These are phyloP conservation scores for Talpa occidentalis DNA, from an alignment of 2,113 vertebrate species.

Conservation along the genomic window DNA sequence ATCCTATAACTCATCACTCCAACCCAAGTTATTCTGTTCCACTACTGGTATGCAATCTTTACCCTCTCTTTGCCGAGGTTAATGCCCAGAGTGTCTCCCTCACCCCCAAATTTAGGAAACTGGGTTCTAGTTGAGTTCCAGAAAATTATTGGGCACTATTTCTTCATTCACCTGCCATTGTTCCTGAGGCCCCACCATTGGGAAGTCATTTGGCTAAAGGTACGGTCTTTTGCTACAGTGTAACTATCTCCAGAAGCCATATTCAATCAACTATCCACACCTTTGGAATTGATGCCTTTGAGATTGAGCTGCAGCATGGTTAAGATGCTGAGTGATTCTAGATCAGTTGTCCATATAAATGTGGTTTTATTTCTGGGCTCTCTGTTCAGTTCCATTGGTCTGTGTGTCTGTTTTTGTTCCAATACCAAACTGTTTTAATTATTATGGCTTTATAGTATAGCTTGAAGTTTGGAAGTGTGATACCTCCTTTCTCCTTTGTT, in stretches of 20 bases:
- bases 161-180: background rate
- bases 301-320: background rate
- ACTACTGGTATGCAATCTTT: rapidly evolving
- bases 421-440: too few species aligned
- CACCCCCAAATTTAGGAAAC: background rate
- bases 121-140: background rate
- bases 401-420: too few species aligned
- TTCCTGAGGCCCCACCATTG: background rate
- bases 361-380: too few species aligned
- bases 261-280: background rate
- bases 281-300: background rate
- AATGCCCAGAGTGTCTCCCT: background rate
- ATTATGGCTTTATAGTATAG: too few species aligned
- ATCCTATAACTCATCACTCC: background rate
- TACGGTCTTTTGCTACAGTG: background rate
- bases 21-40: too few species aligned
- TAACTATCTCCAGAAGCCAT: background rate
- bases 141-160: background rate
- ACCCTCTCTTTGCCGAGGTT: background rate
- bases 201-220: slow-evolving; percentile 17
- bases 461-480: too few species aligned
- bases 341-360: too few species aligned
- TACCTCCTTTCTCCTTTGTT: too few species aligned
- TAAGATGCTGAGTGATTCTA: background rate
- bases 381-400: too few species aligned